Evolutionary conservation across 2,113 vertebrate genomes (phyloP), one percentile per base, ranked within the genome.

Genomic region (Psophia crepitans): DNA sequence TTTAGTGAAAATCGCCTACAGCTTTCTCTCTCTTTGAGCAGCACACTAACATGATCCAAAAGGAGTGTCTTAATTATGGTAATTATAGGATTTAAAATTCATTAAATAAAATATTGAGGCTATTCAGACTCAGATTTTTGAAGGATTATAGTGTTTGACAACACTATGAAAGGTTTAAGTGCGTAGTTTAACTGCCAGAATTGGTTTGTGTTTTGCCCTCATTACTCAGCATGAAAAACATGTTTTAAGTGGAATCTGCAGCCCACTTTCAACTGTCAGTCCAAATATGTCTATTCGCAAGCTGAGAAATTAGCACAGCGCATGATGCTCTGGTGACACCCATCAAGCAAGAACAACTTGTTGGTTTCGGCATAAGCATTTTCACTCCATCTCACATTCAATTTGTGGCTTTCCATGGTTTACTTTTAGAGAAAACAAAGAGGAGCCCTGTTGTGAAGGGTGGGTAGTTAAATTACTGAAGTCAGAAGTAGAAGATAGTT

Each of bases 111-210:
- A 97, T 90, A 96, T 96, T 76, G 78, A 91, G 93, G 73, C 87
- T 95, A 96, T 95, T 97, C 96, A 87, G 93, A 93, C 79, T 94
- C 92, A 96, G 96, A 82, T 84, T 93, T 96, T 87, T 93, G 89
- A 91, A 96, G 94, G 92, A 91, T 96, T 87, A 89, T 70, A 90
- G 78, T 96, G 95, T 98, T 97, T 97, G 97, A 97, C 97, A 98
- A 97, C 97, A 96, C 95, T 96, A 96, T 96, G 96, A 97, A 98
- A 97, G 96, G 93, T 97, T 97, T 97, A 97, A 97, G 95, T 96
- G 95, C 2, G 27, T 94, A 97, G 96, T 97, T 97, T 95, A 97
- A 94, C 97, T 97, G 97, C 96, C 97, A 97, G 87, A 98, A 97
- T 97, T 93, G 91, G 96, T 96, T 98, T 97, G 93, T 94, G 96